Evolutionary conservation across 1,140 invertebrate species (phyloP), one percentile per base, ranked within the genome.

Genomic region (Leptopilina clavipes): DNA sequence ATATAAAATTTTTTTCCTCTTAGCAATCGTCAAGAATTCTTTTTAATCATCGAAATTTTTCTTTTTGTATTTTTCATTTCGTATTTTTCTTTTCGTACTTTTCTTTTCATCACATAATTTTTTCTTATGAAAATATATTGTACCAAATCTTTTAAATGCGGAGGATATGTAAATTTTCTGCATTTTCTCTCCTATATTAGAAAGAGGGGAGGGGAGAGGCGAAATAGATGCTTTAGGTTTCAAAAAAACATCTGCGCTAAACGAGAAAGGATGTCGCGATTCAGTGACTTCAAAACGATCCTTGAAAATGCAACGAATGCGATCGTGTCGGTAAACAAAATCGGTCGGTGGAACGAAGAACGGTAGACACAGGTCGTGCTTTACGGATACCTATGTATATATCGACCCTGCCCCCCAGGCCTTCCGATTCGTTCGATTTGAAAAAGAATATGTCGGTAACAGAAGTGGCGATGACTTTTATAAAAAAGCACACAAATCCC

Each of bases 241-340:
- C n/a, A n/a, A 5, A 17, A 31, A 71, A 75, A 45, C 74, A 31
- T 65, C 59, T 65, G 59, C 77, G 59, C 77, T 79, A 79, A 82
- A 81, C 81, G 77, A 79, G 79, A 82, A 80, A 71, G 78, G 75
- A 81, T 78, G 75, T 82, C 76, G 80, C 87, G 88, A 88, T 81
- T 88, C 86, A 89, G 76, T 90, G 87, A 86, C 78, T 88, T 76
- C 81, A 83, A 86, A 89, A 89, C 84, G 89, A 87, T 89, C 88
- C 88, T 90, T 88, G 83, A 89, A 79, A 84, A 85, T 79, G 79
- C 85, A 86, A 78, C 85, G 85, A 87, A 85, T 79, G 81, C 81
- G 83, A 85, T 76, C 84, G 83, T 89, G 88, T 90, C 84, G 85
- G 89, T 84, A 90, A 90, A 90, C 88, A 89, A 82, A 90, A 84